A percentile compares a stretch with the other conserved stretches of the same genome.
phyloP scores from a whole-genome alignment of 2,797 vertebrate genomes.

The Tenualosa ilisha region DNA sequence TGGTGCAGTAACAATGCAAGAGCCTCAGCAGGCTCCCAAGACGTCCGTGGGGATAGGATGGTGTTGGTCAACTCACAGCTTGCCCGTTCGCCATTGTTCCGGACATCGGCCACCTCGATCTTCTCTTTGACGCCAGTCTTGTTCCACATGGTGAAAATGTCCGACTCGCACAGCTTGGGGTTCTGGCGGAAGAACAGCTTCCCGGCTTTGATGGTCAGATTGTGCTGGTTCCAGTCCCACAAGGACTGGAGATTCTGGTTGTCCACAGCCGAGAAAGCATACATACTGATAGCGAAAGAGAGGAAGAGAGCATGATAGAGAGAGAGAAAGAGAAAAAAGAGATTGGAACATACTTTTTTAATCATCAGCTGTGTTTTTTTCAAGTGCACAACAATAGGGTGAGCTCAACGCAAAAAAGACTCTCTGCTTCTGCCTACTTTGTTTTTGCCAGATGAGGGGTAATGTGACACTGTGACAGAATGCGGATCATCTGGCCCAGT shows the following conservation, averaged over 20 bases:
- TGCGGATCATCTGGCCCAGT: constrained; percentile 17
- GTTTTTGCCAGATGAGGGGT: constrained; percentile 3
- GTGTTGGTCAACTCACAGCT: constrained; percentile 83
- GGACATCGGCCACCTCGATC: constrained; percentile 85
- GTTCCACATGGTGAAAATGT: constrained; percentile 94
- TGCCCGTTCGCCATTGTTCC: constrained; percentile 93
- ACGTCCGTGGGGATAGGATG: background rate
- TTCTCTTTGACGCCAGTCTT: constrained; percentile 82
- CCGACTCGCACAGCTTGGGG: constrained; percentile 92
- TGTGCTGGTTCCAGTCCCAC: constrained; percentile 97
- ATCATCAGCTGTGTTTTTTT: background rate
- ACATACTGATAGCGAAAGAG: constrained; percentile 73
- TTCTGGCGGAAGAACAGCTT: constrained; percentile 94
- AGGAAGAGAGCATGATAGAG: background rate
- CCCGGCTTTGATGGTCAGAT: constrained; percentile 87
- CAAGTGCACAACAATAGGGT: background rate
- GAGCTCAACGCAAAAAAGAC: constrained; percentile 7
- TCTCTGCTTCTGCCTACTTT: background rate
- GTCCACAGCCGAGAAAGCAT: constrained; percentile 91
- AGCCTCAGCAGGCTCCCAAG: background rate
- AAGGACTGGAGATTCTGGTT: constrained; percentile 95
- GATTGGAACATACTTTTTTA: constrained; percentile 13
- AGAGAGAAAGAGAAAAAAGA: constrained; percentile 33
- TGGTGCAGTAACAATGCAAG: background rate
- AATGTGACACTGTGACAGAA: constrained; percentile 19